Conservation (phyloP, 37 sponge, comb jelly and placozoan species). For the Cliona cf. orientalis region DNA sequence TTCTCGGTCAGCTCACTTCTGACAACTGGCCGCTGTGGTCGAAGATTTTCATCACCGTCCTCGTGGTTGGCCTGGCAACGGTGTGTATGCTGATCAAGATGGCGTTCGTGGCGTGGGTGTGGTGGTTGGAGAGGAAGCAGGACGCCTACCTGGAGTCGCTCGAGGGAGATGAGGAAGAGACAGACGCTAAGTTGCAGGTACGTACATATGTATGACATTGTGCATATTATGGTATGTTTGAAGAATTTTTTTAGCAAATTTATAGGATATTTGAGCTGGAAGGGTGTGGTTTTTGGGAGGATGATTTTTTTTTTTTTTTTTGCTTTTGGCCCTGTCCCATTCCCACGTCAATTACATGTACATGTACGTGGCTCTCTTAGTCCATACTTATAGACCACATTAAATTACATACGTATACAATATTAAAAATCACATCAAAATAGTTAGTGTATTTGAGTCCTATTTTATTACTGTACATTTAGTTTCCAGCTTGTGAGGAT, state of each 20-base stretch:
- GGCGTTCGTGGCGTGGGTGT: conserved; percentile 16
- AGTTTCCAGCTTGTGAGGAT: conserved; percentile 55
- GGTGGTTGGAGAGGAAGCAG: conserved; percentile 32
- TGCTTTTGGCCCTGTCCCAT: not conserved
- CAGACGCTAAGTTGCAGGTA: not conserved
- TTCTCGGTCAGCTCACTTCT: not conserved
- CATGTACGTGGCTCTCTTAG: no score
- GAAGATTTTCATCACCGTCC: not conserved
- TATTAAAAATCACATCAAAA: not conserved
- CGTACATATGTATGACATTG: no score
- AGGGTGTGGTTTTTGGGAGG: not conserved
- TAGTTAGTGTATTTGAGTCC: not conserved
- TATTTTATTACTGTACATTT: not conserved
- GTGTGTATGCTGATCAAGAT: conserved; percentile 17
- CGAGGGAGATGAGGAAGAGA: not conserved
- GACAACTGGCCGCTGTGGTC: conserved; percentile 14
- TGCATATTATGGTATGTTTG: not conserved
- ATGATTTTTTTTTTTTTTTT: not conserved
- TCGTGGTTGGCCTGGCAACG: conserved; percentile 12
- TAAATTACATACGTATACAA: not conserved
- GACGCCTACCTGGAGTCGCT: conserved; percentile 16
- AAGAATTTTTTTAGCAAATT: not conserved
- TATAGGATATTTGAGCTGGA: not conserved
- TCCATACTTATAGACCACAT: no score
- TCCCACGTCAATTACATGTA: no score